These are phyloP conservation scores for Plusia festucae DNA, from an alignment of 2,888 invertebrate species.

Conservation along the genomic window DNA sequence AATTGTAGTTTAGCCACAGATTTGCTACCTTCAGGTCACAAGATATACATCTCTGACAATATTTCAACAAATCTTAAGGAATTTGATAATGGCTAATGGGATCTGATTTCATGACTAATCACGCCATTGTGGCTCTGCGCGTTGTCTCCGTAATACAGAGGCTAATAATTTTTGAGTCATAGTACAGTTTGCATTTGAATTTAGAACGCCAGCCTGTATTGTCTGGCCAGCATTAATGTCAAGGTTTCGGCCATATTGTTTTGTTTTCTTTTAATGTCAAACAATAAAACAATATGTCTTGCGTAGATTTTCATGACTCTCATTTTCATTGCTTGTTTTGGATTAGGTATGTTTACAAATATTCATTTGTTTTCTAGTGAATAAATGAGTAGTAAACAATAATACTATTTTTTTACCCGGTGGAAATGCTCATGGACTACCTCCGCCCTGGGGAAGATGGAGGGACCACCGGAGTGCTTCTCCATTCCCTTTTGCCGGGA, in stretches of 20 bases:
- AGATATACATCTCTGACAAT: no score
- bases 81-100: no score
- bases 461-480: no score
- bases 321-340: constrained; percentile 1
- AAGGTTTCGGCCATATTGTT: constrained; percentile 3
- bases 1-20: no score
- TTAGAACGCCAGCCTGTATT: constrained; percentile 6
- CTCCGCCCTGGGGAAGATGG: no score
- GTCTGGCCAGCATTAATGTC: constrained; percentile 4
- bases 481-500: no score
- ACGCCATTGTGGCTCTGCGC: no score
- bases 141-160: neutral
- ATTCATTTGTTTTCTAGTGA: neutral
- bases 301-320: constrained; percentile 2
- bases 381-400: neutral
- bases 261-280: constrained; percentile 1
- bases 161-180: neutral
- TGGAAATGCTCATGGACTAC: no score
- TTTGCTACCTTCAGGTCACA: no score
- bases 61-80: no score
- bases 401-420: no score
- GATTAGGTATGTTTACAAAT: neutral
- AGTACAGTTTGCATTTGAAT: constrained; percentile 2
- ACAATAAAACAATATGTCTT: constrained; percentile 3
- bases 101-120: no score